These are phyloP conservation scores for Drosophila dunni DNA, from an alignment of 1,140 invertebrate species.

Conservation along the genomic window DNA sequence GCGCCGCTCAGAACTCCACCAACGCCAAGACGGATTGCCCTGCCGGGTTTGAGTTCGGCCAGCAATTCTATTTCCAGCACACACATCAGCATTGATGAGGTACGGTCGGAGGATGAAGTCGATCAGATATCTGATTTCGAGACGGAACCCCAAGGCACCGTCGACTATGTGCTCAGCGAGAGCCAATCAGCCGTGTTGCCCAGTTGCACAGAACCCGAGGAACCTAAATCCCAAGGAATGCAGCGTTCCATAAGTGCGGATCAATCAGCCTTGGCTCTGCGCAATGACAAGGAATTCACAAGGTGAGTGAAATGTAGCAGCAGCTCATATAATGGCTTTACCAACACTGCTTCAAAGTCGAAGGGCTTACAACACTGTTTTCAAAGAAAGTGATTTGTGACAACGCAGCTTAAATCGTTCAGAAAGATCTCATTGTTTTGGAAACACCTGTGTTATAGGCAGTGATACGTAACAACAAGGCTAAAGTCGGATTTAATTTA, in stretches of 20 bases:
- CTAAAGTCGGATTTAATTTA: too few relatives aligned
- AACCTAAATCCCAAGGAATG: slow-evolving; percentile 48
- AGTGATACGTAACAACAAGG: too few relatives aligned
- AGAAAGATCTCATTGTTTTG: too few relatives aligned
- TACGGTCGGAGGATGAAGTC: slow-evolving; percentile 80
- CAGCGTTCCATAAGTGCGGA: slow-evolving; percentile 69
- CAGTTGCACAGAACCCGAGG: background rate
- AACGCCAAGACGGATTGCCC: slow-evolving; percentile 49
- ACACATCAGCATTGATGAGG: slow-evolving; percentile 72
- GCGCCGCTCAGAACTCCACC: slow-evolving; percentile 28
- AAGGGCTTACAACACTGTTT: too few relatives aligned
- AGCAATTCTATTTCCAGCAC: slow-evolving; percentile 51
- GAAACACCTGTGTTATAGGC: too few relatives aligned
- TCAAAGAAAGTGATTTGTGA: too few relatives aligned
- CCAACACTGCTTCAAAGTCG: too few relatives aligned
- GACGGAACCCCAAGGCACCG: slow-evolving; percentile 33
- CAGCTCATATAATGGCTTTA: too few relatives aligned
- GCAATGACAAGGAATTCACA: slow-evolving; percentile 66
- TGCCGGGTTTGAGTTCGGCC: slow-evolving; percentile 36
- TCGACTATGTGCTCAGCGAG: slow-evolving; percentile 42
- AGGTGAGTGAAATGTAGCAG: slow-evolving; percentile 51
- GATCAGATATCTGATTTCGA: slow-evolving; percentile 78
- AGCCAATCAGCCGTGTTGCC: slow-evolving; percentile 57
- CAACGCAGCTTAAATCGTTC: too few relatives aligned
- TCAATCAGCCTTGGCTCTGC: slow-evolving; percentile 37